These are phyloP conservation scores for Apodemia hepburni DNA, from an alignment of 2,888 invertebrate species.

Conservation along the genomic window DNA sequence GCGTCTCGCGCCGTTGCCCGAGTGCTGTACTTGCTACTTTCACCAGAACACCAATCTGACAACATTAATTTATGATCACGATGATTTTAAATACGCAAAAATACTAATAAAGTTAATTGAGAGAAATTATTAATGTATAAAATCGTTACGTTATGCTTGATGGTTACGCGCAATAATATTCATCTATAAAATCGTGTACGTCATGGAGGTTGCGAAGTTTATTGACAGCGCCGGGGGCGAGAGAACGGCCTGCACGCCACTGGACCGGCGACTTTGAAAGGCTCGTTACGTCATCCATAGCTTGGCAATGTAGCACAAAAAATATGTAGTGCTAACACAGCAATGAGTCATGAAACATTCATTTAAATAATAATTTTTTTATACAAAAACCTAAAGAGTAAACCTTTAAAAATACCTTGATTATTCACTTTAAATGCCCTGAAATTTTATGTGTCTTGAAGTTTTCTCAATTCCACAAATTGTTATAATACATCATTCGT, in stretches of 20 bases:
- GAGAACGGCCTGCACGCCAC: conserved; percentile 41
- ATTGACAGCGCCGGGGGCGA: conserved; percentile 72
- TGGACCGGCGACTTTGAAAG: conserved; percentile 48
- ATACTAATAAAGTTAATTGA: not conserved
- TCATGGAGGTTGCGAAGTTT: conserved; percentile 55
- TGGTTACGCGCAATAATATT: conserved; percentile 15
- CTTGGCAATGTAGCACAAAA: conserved; percentile 53
- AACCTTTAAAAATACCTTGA: too few species aligned
- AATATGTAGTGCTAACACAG: conserved; percentile 47
- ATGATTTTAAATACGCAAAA: conserved; percentile 11
- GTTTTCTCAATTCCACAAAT: too few species aligned
- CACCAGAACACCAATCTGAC: conserved; percentile 61
- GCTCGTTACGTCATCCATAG: conserved; percentile 59
- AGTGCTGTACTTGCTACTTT: conserved; percentile 72
- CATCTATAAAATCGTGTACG: conserved; percentile 17
- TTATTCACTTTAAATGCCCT: too few species aligned
- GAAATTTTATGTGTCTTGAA: too few species aligned
- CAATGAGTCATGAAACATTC: conserved; percentile 43
- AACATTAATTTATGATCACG: conserved; percentile 45
- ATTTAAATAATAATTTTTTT: conserved; percentile 7
- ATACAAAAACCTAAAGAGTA: not conserved
- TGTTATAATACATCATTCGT: too few species aligned
- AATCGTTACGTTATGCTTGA: conserved; percentile 10
- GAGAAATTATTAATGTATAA: conserved; percentile 9
- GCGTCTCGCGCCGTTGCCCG: conserved; percentile 70